Evolutionary conservation across 2,888 invertebrate genomes (phyloP).

Genomic region (Peribatodes rhomboidaria): DNA sequence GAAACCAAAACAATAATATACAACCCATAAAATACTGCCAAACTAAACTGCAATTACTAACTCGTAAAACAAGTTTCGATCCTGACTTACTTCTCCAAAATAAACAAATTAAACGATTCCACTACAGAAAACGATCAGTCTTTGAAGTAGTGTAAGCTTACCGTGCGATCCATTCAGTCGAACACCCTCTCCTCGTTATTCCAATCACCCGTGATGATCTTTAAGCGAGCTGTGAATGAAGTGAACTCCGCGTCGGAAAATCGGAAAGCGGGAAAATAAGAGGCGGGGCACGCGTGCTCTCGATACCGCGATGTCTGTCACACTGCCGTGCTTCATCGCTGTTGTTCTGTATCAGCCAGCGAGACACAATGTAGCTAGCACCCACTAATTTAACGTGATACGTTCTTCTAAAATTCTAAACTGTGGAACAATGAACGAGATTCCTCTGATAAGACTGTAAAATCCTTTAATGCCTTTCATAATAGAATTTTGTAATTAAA

Average conservation of each 20-base stretch:
- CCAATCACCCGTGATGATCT: constrained; percentile 37
- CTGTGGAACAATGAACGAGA: constrained; percentile 2
- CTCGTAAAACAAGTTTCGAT: constrained; percentile 27
- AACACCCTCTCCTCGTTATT: constrained; percentile 25
- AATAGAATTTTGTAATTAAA: not conserved
- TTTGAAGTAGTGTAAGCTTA: constrained; percentile 23
- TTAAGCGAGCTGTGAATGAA: constrained; percentile 31
- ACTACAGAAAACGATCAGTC: not conserved
- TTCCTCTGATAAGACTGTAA: not conserved
- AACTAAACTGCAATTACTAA: constrained; percentile 3
- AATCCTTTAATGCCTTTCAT: not conserved
- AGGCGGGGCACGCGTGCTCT: constrained; percentile 41
- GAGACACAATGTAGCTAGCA: constrained; percentile 4
- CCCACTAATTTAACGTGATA: constrained; percentile 4
- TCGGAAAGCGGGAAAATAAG: constrained; percentile 44
- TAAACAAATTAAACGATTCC: constrained; percentile 25
- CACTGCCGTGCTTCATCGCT: constrained; percentile 42
- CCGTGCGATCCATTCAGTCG: constrained; percentile 27
- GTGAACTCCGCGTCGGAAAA: constrained; percentile 37
- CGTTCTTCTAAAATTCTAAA: not conserved
- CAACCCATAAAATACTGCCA: not conserved
- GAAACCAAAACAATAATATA: not conserved
- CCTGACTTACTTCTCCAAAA: constrained; percentile 18
- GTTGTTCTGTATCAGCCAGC: constrained; percentile 5
- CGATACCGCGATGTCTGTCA: constrained; percentile 35